Base-by-base conservation (phyloP, 2,797 vertebrate genomes). In the Leuciscus waleckii region DNA sequence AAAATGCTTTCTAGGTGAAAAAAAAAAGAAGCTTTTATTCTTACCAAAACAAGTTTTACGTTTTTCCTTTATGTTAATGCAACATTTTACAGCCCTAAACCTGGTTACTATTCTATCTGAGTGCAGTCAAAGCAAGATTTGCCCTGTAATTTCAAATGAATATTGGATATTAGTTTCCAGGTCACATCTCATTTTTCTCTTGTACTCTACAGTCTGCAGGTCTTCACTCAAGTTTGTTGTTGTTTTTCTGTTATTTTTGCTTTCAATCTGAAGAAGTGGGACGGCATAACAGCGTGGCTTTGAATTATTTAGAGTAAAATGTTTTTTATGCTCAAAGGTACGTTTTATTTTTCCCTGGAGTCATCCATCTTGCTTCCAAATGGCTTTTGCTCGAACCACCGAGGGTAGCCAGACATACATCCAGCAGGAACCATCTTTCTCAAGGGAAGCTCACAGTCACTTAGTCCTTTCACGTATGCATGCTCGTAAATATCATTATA, bases 271-370 rank as follows among this genome's bases (percentile, higher is more conserved):
- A 46, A 88, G 70, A 83, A 83, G 46, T 81, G 83, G 83, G 77
- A 85, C 80, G 82, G 74, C 88, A 91, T 91, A 90, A 85, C 81
- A 68, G 79, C 78, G 26, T 86, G 84, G 51, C 65, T 63, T 86
- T 91, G 89, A 92, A 92, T 92, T 85, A 91, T 85, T 89, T 68
- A 91, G 86, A 82, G 69, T 90, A 56, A 79, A 86, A 84, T 39
- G 49, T 49, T 67, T 74, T 70, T 78, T 65, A 87, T 73, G 71
- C 76, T 79, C 32, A 84, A 54, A 82, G 77, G 81, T 77, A 74
- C 10, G 68, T 87, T 75, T 87, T 83, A 85, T 84, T 85, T 68
- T 89, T 86, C 86, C 89, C n/a, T 8, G 19, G 67, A 85, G 85
- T 91, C 87, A 86, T 88, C 85, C 82, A 84, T 73, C 83, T 80